Conservation (phyloP, 2,888 invertebrate species). For the Xanthorhoe spadicearia region DNA sequence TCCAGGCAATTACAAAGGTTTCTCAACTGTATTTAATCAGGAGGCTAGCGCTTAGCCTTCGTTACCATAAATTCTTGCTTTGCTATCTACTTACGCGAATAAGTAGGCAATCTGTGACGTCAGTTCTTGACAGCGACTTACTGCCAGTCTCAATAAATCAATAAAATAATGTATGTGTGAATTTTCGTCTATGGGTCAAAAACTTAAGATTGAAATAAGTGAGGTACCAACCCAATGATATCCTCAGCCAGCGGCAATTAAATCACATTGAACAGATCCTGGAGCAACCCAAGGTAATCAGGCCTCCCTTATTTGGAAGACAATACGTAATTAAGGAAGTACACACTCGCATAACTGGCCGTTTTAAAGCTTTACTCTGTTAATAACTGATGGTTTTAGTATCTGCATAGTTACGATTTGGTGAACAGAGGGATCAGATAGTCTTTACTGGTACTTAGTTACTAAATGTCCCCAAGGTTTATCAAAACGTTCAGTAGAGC, state of each 20-base stretch:
- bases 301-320: constrained; percentile 14
- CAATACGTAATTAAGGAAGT: constrained; percentile 12
- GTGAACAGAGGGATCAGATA: not conserved
- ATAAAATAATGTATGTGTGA: too few species aligned
- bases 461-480: not conserved
- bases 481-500: too few species aligned
- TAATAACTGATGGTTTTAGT: not conserved
- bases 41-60: constrained; percentile 9
- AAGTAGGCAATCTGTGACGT: not conserved
- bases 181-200: too few species aligned
- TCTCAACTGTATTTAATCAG: constrained; percentile 20
- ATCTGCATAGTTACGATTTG: not conserved
- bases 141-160: too few species aligned
- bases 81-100: not conserved
- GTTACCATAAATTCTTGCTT: constrained; percentile 15
- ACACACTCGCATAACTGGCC: not conserved
- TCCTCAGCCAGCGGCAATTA: not conserved
- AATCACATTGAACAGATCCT: constrained; percentile 3
- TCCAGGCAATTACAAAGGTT: constrained; percentile 18
- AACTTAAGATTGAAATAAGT: too few species aligned
- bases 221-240: not conserved
- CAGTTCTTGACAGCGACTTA: too few species aligned
- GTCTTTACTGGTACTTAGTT: not conserved
- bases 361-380: constrained; percentile 1
- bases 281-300: constrained; percentile 14